Evolutionary conservation across 2,888 invertebrate genomes (phyloP).

Genomic region (Asteroscopus sphinx): DNA sequence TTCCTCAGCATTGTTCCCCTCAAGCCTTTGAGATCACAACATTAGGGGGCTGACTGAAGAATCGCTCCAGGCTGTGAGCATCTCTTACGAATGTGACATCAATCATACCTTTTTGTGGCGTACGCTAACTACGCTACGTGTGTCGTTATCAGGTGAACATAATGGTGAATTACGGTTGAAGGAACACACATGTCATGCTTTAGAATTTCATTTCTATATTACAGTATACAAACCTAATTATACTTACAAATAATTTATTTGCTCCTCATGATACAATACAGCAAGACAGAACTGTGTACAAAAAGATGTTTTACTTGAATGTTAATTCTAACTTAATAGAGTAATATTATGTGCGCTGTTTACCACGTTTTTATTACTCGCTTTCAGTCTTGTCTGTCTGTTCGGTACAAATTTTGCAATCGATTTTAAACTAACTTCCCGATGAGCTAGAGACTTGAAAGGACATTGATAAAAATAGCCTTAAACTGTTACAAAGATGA

Average conservation of each 20-base stretch:
- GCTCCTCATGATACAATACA: background rate
- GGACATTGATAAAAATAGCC: too few relatives aligned
- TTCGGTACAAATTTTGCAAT: too few relatives aligned
- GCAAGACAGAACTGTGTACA: background rate
- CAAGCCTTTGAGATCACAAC: conserved; percentile 46
- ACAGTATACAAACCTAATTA: conserved; percentile 1
- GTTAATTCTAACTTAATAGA: too few relatives aligned
- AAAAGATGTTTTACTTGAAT: too few relatives aligned
- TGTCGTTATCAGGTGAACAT: conserved; percentile 28
- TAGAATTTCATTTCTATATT: conserved; percentile 12
- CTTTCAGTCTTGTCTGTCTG: too few relatives aligned
- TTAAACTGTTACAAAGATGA: too few relatives aligned
- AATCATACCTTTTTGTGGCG: conserved; percentile 61
- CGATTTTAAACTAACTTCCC: too few relatives aligned
- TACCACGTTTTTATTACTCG: too few relatives aligned
- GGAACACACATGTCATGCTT: conserved; percentile 12
- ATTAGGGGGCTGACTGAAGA: conserved; percentile 49
- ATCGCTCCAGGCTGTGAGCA: conserved; percentile 50
- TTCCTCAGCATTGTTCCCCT: conserved; percentile 22
- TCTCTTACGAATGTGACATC: conserved; percentile 49
- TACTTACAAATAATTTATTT: background rate
- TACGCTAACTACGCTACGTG: conserved; percentile 43
- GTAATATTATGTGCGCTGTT: too few relatives aligned
- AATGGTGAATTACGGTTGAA: conserved; percentile 19
- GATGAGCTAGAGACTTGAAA: too few relatives aligned